Evolutionary conservation across 2,113 vertebrate genomes (phyloP), one percentile per base, ranked within the genome.

Genomic region (Ciconia boyciana): DNA sequence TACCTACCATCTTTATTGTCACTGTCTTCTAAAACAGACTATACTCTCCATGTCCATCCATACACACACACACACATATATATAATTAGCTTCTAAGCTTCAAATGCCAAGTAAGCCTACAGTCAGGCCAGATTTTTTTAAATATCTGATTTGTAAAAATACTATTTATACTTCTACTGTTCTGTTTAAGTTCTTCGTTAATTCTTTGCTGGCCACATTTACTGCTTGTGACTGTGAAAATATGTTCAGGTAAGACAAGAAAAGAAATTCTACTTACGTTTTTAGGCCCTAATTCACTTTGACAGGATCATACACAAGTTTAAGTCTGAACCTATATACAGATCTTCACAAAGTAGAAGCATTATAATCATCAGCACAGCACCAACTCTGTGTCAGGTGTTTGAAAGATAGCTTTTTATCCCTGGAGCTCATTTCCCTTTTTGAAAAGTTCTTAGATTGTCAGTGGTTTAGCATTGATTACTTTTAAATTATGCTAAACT

Each of bases 401-500:
- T 69, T 68, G 54, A 64, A 79, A 85, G 57, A 43, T 12, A 82
- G 60, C 16, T 36, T 82, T 87, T 84, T 76, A 83, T 69, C 54
- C 88, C 57, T 39, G 69, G 22, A 93, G 46, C 52, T 93, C n/a
- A 34, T 93, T 87, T 64, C 21, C 54, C 44, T 55, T 65, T 71
- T 66, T 41, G 11, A 60, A 81, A 92, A 90, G n/a, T 89, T 69
- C 61, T 68, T 48, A 79, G 34, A 18, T 25, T 90, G 41, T 71
- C 75, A 83, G 58, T 57, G 83, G 79, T 49, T 88, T 94, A 85
- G 66, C 83, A 92, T 94, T 91, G 89, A 93, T 87, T 83, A 54
- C 16, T 80, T 90, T 46, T 57, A 74, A 86, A 65, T 90, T 83
- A 94, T 83, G 85, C 70, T 90, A 65, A 94, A 85, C 86, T 85